phyloP scores from a whole-genome alignment of 37 sponge, comb jelly and placozoan species.

The Crambe crambe region DNA sequence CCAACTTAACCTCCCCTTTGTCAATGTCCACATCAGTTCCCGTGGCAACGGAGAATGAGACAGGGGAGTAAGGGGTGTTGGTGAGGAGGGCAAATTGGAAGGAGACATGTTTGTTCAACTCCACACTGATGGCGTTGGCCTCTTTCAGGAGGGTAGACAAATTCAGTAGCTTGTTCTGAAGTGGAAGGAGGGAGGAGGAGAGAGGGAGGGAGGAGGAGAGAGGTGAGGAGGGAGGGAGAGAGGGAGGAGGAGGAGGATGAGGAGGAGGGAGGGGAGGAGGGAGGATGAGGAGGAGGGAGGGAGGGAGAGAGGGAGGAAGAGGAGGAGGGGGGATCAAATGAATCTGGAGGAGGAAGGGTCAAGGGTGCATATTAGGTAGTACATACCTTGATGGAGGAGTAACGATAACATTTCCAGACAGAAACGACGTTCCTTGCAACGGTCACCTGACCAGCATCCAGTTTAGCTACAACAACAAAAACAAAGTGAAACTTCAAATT shows the following conservation, averaged over 20 bases:
- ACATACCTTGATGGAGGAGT: slow-evolving; percentile 65
- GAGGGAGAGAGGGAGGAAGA: slow-evolving; percentile 5
- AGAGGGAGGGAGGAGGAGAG: background rate
- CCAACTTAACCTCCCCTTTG: background rate
- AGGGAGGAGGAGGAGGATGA: background rate
- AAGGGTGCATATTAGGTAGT: background rate
- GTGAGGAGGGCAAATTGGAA: slow-evolving; percentile 85
- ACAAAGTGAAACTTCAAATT: background rate
- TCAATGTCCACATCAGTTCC: slow-evolving; percentile 64
- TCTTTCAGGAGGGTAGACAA: slow-evolving; percentile 83
- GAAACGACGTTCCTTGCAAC: slow-evolving; percentile 47
- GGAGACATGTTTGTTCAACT: slow-evolving; percentile 82
- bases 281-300: background rate
- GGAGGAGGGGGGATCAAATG: background rate
- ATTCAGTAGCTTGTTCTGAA: slow-evolving; percentile 63
- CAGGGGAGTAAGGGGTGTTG: slow-evolving; percentile 84
- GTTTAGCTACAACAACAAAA: slow-evolving; percentile 27
- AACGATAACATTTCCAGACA: slow-evolving; percentile 80
- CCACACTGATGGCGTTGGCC: slow-evolving; percentile 90
- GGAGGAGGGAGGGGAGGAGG: background rate
- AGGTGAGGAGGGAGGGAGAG: too few species aligned
- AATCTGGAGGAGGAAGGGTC: background rate
- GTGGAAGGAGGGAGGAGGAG: background rate
- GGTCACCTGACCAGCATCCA: slow-evolving; percentile 31
- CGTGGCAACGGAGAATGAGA: slow-evolving; percentile 66